Base-by-base conservation (phyloP, 2,888 invertebrate species). In the Sinodicranocentrus sp. region DNA sequence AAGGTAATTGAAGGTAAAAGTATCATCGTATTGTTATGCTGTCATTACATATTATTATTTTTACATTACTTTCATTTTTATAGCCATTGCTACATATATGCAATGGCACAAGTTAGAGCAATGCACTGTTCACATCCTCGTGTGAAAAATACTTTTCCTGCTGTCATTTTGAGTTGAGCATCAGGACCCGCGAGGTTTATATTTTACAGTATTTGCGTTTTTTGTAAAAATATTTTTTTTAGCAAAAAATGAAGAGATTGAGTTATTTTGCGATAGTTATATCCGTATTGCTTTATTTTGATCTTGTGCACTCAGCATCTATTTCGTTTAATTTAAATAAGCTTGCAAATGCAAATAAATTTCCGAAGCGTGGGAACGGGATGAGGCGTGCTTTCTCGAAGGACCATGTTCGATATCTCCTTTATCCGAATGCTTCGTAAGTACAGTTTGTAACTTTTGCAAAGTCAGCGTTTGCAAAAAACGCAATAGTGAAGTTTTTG, bases 401-500 rank as follows among this genome's bases (percentile, higher is more conserved):
- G 63, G 84, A 84, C 82, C 73, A 44, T 72, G 78, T 83, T 39
- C 80, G 70, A 15, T 84, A 80, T 52, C 77, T 71, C 67, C 26
- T 84, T 3, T 84, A 82, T 25, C 48, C 76, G 6, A 71, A 84
- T 52, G 15, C 23, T 8, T 48, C 48, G 84, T 84, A 77, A 76
- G 68, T 61, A 39, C 0, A 44, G 17, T 26, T 5, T 23, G 10
- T 28, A 2, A n/a, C 2, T 8, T n/a, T 39, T 67, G 1, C 39
- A 33, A 67, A 8, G 44, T 25, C 6, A 67, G 17, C 21, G 1
- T 6, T 23, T 59, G n/a, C n/a, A n/a, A n/a, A n/a, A n/a, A n/a
- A n/a, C n/a, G n/a, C n/a, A n/a, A n/a, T n/a, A n/a, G n/a, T n/a
- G n/a, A n/a, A n/a, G n/a, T n/a, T n/a, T n/a, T n/a, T n/a, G n/a